phyloP scores from a whole-genome alignment of 2,888 invertebrate genomes.

The Acrobasis repandana region DNA sequence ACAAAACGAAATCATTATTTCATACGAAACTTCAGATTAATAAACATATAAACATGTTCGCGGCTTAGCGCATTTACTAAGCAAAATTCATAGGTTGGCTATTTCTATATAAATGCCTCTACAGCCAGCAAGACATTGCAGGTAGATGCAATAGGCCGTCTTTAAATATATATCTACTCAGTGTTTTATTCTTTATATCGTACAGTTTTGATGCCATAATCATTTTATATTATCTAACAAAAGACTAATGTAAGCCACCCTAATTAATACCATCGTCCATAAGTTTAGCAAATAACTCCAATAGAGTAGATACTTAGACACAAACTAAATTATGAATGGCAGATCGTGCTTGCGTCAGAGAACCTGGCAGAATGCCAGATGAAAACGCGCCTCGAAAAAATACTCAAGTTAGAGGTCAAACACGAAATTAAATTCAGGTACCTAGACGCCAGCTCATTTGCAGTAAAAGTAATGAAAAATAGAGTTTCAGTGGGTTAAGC shows the following conservation, averaged over 20 bases:
- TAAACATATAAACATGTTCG: no score
- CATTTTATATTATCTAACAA: neutral
- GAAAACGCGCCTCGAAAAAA: slow-evolving; percentile 52
- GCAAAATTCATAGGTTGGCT: no score
- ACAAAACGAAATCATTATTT: no score
- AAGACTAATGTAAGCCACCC: neutral
- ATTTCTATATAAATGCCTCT: no score
- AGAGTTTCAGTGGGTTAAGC: slow-evolving; percentile 12
- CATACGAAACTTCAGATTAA: no score
- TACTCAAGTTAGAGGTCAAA: slow-evolving; percentile 58
- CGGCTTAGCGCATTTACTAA: no score
- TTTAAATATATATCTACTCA: no score
- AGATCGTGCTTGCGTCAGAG: slow-evolving; percentile 49
- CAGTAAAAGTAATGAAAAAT: slow-evolving; percentile 27
- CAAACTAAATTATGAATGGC: slow-evolving; percentile 61
- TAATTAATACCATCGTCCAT: slow-evolving; percentile 30
- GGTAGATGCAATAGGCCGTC: no score
- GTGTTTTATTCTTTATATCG: no score
- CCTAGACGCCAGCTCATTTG: slow-evolving; percentile 28
- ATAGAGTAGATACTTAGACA: slow-evolving; percentile 22
- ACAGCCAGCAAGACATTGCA: no score
- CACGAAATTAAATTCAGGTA: slow-evolving; percentile 29
- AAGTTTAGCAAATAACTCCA: neutral
- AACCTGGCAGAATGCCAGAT: slow-evolving; percentile 57
- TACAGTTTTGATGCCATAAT: no score